Conservation (phyloP, 2,888 invertebrate species). For the Drosophila ezoana region DNA sequence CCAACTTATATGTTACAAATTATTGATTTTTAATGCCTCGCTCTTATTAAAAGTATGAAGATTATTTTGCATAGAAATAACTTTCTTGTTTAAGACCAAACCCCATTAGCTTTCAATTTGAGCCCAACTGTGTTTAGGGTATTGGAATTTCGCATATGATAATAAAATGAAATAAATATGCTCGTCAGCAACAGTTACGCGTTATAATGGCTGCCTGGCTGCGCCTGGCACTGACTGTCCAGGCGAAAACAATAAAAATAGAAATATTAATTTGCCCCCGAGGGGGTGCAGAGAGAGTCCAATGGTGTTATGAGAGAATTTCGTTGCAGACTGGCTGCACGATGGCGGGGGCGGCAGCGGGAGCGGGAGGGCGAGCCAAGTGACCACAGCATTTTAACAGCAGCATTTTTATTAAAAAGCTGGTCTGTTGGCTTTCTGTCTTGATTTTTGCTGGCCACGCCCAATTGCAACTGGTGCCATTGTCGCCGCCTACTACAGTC, state of each 20-base stretch:
- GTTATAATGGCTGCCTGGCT: conserved; percentile 54
- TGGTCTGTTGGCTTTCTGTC: conserved; percentile 39
- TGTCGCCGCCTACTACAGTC: conserved; percentile 26
- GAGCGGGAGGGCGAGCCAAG: conserved; percentile 26
- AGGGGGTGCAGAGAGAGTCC: conserved; percentile 6
- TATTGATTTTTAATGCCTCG: too few species aligned
- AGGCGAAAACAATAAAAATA: conserved; percentile 67
- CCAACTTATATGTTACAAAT: too few species aligned
- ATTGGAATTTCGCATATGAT: conserved; percentile 45
- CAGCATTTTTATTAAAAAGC: conserved; percentile 67
- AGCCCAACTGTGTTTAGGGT: conserved; percentile 4
- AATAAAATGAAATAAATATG: conserved; percentile 69
- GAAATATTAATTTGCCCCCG: conserved; percentile 67
- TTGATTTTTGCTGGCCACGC: conserved; percentile 60
- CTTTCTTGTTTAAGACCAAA: neutral
- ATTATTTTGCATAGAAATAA: too few species aligned
- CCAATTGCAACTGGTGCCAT: conserved; percentile 45
- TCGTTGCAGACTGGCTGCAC: conserved; percentile 5
- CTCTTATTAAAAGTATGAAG: too few species aligned
- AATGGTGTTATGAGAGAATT: conserved; percentile 15
- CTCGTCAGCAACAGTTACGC: conserved; percentile 77
- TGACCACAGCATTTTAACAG: conserved; percentile 74
- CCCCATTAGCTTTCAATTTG: too few species aligned
- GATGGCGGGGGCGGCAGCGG: neutral
- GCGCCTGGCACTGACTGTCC: conserved; percentile 41